Conservation (phyloP, 2,113 vertebrate species). For the Ellobius talpinus region DNA sequence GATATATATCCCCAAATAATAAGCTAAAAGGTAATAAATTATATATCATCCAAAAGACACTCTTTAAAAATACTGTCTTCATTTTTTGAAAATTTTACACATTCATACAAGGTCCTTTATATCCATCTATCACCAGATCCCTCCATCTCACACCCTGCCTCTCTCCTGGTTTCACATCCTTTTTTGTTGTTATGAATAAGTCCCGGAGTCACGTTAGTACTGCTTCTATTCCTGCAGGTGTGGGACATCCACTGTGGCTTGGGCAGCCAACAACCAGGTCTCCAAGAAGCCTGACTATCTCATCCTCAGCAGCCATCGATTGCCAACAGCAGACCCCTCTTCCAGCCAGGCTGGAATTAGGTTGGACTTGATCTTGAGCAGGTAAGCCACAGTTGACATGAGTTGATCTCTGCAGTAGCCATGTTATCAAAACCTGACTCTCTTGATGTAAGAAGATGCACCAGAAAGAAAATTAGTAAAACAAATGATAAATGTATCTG, state of each 20-base stretch:
- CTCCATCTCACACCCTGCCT: not conserved
- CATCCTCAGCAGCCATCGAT: not conserved
- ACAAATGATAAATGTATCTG: not conserved
- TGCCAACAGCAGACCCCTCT: not conserved
- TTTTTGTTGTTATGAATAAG: not conserved
- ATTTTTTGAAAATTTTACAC: not conserved
- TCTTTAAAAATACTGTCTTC: not conserved
- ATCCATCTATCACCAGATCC: not conserved
- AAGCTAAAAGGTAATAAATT: not conserved
- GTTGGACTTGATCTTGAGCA: not conserved
- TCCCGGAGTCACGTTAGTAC: too few species aligned
- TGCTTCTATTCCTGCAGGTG: too few species aligned
- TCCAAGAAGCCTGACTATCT: not conserved
- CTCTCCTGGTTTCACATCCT: not conserved
- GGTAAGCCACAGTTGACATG: not conserved
- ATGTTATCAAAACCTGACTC: not conserved
- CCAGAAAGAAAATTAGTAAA: slow-evolving; percentile 35
- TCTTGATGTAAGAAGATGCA: slow-evolving; percentile 2
- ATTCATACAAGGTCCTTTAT: too few species aligned
- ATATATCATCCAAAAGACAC: not conserved
- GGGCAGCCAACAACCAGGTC: not conserved
- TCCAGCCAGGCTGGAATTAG: not conserved
- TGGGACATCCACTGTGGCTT: not conserved
- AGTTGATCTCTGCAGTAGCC: too few species aligned
- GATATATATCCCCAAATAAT: not conserved